Percentiles rank a stretch among this genome's conserved stretches.
Conservation (phyloP, 2,113 vertebrate genomes). For the Noturus placidus region DNA sequence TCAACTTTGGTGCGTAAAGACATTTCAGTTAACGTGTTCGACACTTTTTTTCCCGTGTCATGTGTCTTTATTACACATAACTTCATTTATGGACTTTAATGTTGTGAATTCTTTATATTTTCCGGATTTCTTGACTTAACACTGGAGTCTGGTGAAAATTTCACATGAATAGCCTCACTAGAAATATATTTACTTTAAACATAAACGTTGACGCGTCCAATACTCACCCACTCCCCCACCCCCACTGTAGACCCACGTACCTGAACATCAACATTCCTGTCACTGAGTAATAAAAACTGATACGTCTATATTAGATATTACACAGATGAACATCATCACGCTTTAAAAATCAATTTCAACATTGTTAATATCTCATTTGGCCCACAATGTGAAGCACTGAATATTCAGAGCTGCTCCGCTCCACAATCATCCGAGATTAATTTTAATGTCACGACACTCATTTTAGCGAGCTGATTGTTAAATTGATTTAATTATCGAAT, state of each 20-base stretch:
- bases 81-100: too few relatives aligned
- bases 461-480: constrained; percentile 57
- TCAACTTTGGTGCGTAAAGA: background rate
- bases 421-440: constrained; percentile 44
- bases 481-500: constrained; percentile 61
- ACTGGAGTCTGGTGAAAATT: too few relatives aligned
- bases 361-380: constrained; percentile 26
- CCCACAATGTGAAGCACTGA: background rate
- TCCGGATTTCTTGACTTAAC: too few relatives aligned
- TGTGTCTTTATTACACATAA: too few relatives aligned
- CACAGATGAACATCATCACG: constrained; percentile 4
- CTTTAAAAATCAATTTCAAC: constrained; percentile 11
- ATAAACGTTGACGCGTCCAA: too few relatives aligned
- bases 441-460: constrained; percentile 50
- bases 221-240: too few relatives aligned
- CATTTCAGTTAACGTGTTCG: too few relatives aligned
- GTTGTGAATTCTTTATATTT: too few relatives aligned
- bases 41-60: too few relatives aligned
- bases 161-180: too few relatives aligned
- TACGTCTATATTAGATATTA: constrained; percentile 16
- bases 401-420: background rate
- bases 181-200: too few relatives aligned
- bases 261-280: background rate
- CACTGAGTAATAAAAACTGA: background rate
- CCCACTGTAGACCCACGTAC: background rate